Evolutionary conservation across 2,888 invertebrate genomes (phyloP).

Genomic region (Leptinotarsa juncta): DNA sequence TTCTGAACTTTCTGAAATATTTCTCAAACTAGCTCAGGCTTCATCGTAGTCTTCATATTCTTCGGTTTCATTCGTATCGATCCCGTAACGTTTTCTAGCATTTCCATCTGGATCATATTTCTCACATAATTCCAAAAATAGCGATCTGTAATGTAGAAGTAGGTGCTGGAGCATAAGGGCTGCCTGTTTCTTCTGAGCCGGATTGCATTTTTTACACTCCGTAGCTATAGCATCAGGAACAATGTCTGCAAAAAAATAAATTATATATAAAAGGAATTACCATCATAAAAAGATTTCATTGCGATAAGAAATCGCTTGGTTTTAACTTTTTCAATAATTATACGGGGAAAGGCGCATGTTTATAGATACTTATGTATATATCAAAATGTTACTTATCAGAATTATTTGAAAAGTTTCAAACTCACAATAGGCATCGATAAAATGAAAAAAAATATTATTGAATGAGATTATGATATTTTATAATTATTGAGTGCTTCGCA

Average conservation of each 20-base stretch:
- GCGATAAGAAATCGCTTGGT: no score
- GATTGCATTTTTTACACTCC: slow-evolving; percentile 76
- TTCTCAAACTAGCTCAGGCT: slow-evolving; percentile 26
- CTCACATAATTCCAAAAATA: slow-evolving; percentile 73
- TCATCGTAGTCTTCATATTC: slow-evolving; percentile 51
- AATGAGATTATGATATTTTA: no score
- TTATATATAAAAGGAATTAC: no score
- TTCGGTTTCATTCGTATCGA: slow-evolving; percentile 43
- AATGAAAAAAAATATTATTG: no score
- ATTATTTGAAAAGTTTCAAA: no score
- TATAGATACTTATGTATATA: no score
- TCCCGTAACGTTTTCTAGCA: slow-evolving; percentile 65
- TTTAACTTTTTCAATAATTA: no score
- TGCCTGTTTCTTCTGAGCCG: slow-evolving; percentile 73
- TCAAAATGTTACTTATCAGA: no score
- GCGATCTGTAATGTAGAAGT: slow-evolving; percentile 72
- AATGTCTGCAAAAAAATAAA: slow-evolving; percentile 64
- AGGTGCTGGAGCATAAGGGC: slow-evolving; percentile 75
- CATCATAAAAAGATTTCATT: no score
- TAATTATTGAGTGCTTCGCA: no score
- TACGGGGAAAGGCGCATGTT: no score
- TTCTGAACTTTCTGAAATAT: neutral
- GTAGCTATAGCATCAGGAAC: slow-evolving; percentile 79
- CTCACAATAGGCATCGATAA: no score
- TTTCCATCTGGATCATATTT: slow-evolving; percentile 78